Base-by-base conservation (phyloP, 37 sponge, comb jelly and placozoan genomes). In the Agelas oroides region DNA sequence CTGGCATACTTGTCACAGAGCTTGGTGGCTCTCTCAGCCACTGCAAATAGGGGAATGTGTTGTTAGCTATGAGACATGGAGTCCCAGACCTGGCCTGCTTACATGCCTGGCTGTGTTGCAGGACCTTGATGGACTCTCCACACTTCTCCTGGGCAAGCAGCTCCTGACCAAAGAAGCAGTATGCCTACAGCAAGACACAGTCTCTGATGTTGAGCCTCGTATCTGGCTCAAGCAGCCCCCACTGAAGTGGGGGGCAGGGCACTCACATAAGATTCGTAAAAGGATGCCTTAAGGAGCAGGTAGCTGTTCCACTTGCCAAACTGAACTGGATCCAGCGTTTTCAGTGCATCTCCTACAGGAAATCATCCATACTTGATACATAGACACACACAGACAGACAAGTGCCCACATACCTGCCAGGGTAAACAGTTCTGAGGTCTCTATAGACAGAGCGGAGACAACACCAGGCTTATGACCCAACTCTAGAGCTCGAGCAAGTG, bases 401-500 rank as follows among this genome's bases (percentile, higher is more conserved):
- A 52, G 1, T 59, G 46, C 58, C 40, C 37, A 24, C 88, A 0
- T 55, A 94, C 94, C 86, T n/a, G 96, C 94, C 24, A 68, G 73
- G 20, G 69, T 81, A 60, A 97, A 97, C 72, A 91, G 81, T 17
- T 82, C 85, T 5, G 88, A 78, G 1, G 99, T 99, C 63, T 95
- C 97, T 17, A 69, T 60, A 21, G 97, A 77, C 55, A 99, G 86
- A 23, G 96, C 88, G 24, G 83, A 91, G 33, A 99, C 87, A 0
- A 99, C 90, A 32, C 82, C 53, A 23, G 97, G 90, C 58, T 99
- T 96, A 86, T 99, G 99, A 34, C 92, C 92, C 76, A 99, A 68
- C 80, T 97, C 99, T 65, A 99, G 75, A 23, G 99, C 99, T 73
- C 99, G 75, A 34, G 92, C 99, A 59, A 99, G 80, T 3, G 99